phyloP scores from a whole-genome alignment of 2,113 vertebrate species.

The Petaurus breviceps region DNA sequence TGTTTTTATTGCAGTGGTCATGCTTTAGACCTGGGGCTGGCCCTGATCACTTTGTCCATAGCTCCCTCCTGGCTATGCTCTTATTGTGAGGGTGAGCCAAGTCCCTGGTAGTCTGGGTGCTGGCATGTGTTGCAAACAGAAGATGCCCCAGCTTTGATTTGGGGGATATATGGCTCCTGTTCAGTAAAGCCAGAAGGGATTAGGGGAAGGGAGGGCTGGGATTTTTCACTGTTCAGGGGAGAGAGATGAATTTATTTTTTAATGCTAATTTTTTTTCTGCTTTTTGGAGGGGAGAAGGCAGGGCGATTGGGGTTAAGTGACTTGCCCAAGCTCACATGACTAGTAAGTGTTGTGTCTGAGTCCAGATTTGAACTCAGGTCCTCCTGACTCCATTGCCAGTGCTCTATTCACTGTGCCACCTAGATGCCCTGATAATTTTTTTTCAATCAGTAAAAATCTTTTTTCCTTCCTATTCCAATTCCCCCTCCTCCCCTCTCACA shows the following conservation, averaged over 20 bases:
- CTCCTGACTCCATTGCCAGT: too few relatives aligned
- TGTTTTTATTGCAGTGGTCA: fast-evolving
- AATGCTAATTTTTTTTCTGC: background rate
- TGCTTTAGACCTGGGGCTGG: background rate
- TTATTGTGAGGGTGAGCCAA: fast-evolving
- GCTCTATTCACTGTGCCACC: too few relatives aligned
- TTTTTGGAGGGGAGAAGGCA: too few relatives aligned
- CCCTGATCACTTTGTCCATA: fast-evolving
- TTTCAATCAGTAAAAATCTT: background rate
- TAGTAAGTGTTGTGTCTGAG: too few relatives aligned
- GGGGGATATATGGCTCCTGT: too few relatives aligned
- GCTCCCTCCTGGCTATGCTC: background rate
- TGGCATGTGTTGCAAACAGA: background rate
- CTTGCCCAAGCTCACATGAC: too few relatives aligned
- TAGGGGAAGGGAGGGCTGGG: background rate
- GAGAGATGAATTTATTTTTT: background rate
- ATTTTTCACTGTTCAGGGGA: background rate
- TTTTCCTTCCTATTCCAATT: background rate
- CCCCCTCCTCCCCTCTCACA: background rate
- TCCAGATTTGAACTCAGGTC: too few relatives aligned
- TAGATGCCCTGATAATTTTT: background rate
- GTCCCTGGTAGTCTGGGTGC: background rate
- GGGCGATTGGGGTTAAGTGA: too few relatives aligned
- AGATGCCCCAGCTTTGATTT: background rate
- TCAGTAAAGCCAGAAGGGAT: background rate